Conservation (phyloP, 2,888 invertebrate genomes). For the Synanthedon tipuliformis region DNA sequence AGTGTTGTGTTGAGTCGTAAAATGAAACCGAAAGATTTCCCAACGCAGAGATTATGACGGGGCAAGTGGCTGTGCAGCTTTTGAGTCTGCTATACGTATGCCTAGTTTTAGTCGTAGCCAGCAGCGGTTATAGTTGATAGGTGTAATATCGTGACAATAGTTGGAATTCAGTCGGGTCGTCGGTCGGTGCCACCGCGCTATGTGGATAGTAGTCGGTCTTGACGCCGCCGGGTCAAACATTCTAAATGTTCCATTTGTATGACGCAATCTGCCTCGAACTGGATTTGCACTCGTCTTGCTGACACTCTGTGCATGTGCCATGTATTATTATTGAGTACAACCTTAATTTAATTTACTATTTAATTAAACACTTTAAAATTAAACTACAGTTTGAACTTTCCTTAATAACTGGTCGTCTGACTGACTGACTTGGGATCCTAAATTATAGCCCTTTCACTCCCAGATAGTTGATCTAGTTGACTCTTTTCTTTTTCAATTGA, state of each 20-base stretch:
- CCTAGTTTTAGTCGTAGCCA: background rate
- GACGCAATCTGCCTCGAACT: constrained; percentile 54
- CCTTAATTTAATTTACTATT: no score
- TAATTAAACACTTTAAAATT: no score
- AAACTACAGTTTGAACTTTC: no score
- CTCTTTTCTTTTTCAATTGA: no score
- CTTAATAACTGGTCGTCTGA: no score
- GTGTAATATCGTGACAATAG: constrained; percentile 44
- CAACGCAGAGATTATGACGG: constrained; percentile 26
- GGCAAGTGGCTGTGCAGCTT: constrained; percentile 23
- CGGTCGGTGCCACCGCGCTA: constrained; percentile 29
- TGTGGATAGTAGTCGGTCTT: constrained; percentile 16
- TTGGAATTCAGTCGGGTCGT: constrained; percentile 29
- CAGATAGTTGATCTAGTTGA: no score
- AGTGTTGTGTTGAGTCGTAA: constrained; percentile 14
- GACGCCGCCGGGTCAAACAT: constrained; percentile 56
- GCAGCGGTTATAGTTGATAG: background rate
- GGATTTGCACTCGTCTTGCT: constrained; percentile 58
- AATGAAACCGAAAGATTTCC: constrained; percentile 18
- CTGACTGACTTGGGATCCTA: no score
- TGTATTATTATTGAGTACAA: background rate
- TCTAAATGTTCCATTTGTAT: constrained; percentile 57
- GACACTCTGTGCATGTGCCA: constrained; percentile 27
- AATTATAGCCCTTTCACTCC: no score
- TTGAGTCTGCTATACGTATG: background rate